Base-by-base conservation (phyloP, 2,113 vertebrate genomes). In the Pelmatolapia mariae region DNA sequence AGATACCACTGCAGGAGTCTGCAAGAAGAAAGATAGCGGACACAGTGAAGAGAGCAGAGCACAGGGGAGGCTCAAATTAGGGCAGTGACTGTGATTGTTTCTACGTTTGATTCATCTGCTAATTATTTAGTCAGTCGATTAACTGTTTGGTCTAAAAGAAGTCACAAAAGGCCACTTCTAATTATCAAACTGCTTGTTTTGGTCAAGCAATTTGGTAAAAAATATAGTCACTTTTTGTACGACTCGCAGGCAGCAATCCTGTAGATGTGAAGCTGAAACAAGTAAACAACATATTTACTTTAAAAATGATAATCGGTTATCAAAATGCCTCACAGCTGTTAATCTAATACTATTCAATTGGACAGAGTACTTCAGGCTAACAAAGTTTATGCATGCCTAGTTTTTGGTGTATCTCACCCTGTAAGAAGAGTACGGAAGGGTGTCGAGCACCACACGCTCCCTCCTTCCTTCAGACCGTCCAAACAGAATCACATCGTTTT, bases 1-100 rank as follows among this genome's bases (percentile, higher is more conserved):
- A 4, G 99, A 99, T 91, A 99, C 97, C 89, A 98, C 96, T 24
- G 97, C 95, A 36, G 99, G 96, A 92, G 96, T 97, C 99, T 99
- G 91, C 38, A 12, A 61, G 15, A 53, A 73, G 54, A 36, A 57
- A 73, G 33, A 57, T 1, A 4, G 53, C 33, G 4, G 24, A 54
- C 5, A 54, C n/a, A 56, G 31, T 71, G 36, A 83, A 68, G 2
- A 80, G 11, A 78, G n/a, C 4, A 82, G 61, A 68, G 33, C 50
- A 82, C 43, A 81, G 80, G 47, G 6, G 52, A 61, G 12, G n/a
- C 10, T 33, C 7, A 59, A 52, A 78, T 52, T 52, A 78, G 26
- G 26, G 10, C 45, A 6, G 73, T 18, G 45, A 52, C 45, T 78
- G 18, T 50, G 16, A 50, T 11, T 13, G 18, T 52, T 78, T 33